Conservation (phyloP, 2,113 vertebrate species). For the Anas platyrhynchos region DNA sequence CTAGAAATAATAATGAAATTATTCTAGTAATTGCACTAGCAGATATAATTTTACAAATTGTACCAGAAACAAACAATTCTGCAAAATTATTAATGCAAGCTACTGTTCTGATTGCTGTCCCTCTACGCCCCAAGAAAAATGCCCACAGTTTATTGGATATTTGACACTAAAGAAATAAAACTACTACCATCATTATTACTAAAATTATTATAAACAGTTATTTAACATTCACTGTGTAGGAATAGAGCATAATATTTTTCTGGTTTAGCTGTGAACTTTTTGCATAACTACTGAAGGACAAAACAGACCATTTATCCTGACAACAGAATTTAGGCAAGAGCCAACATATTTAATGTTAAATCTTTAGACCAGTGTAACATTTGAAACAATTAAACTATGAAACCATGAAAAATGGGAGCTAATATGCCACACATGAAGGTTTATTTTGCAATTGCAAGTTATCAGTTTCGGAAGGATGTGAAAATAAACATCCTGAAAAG, state of each 20-base stretch:
- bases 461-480: constrained; percentile 65
- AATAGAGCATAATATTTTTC: constrained; percentile 29
- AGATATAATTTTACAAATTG: neutral
- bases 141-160: neutral
- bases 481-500: constrained; percentile 75
- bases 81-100: neutral
- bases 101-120: neutral
- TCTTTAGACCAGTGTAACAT: constrained; percentile 55
- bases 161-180: constrained; percentile 25
- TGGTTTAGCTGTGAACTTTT: constrained; percentile 21
- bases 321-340: constrained; percentile 46
- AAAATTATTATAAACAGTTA: constrained; percentile 33
- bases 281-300: constrained; percentile 23
- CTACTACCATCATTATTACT: neutral
- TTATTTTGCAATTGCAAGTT: constrained; percentile 65
- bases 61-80: neutral
- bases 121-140: neutral
- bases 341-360: constrained; percentile 58
- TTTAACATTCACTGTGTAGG: constrained; percentile 15
- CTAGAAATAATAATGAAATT: neutral
- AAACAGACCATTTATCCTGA: constrained; percentile 42
- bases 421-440: constrained; percentile 46
- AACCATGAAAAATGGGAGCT: constrained; percentile 64
- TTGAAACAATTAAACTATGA: constrained; percentile 58
- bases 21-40: neutral